Percentiles rank a stretch among this genome's conserved stretches.
phyloP scores from a whole-genome alignment of 1,140 invertebrate genomes.

The Laodelphax striatellus region DNA sequence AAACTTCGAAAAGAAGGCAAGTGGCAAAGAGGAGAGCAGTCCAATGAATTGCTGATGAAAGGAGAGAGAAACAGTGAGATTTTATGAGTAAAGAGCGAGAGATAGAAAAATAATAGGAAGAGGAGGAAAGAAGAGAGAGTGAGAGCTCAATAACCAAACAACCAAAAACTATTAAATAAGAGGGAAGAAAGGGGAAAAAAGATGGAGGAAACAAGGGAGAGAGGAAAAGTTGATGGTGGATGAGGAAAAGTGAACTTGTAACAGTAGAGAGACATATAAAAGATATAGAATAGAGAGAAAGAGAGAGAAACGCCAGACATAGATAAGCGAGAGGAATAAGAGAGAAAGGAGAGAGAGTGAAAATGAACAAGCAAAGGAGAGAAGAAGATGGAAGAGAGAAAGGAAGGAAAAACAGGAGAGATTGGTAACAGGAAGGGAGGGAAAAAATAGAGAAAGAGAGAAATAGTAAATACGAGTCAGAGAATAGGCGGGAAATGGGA shows the following conservation, averaged over 20 bases:
- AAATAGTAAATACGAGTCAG: neutral
- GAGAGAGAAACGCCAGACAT: neutral
- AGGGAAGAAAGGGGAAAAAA: too few species aligned
- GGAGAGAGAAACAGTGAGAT: neutral
- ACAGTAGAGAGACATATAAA: neutral
- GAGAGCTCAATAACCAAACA: too few species aligned
- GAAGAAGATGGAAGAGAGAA: neutral
- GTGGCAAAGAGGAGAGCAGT: too few species aligned
- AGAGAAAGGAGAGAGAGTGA: neutral
- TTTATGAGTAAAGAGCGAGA: neutral
- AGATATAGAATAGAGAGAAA: neutral
- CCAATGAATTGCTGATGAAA: too few species aligned
- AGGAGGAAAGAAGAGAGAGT: neutral
- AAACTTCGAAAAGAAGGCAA: too few species aligned
- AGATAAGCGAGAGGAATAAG: neutral
- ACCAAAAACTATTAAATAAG: too few species aligned
- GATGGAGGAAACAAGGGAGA: too few species aligned
- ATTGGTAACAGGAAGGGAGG: too few species aligned
- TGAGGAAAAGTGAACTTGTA: too few species aligned
- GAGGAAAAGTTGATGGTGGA: neutral
- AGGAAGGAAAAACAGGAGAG: neutral
- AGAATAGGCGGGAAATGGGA: neutral
- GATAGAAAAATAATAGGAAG: neutral
- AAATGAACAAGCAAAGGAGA: neutral
- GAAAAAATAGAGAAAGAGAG: neutral